Conservation (phyloP, 2,113 vertebrate genomes). For the Stomatorhinus ivindoensis region DNA sequence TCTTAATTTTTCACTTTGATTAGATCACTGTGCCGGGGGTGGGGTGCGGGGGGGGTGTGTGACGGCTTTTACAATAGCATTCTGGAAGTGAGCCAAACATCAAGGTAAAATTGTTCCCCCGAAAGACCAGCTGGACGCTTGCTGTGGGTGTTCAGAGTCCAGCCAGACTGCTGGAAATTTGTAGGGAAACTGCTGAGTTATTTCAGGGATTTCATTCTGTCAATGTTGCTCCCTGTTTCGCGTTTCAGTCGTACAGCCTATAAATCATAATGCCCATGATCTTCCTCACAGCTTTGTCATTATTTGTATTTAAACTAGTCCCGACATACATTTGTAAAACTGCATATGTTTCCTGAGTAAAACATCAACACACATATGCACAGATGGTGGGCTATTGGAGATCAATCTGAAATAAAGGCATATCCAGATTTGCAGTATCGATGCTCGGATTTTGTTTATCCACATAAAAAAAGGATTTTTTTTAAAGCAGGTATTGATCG, state of each 20-base stretch:
- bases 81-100: neutral
- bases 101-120: neutral
- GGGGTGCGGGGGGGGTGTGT: neutral
- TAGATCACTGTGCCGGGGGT: neutral
- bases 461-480: neutral
- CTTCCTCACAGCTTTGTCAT: neutral
- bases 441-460: neutral
- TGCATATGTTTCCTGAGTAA: neutral
- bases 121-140: neutral
- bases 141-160: neutral
- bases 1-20: conserved; percentile 8
- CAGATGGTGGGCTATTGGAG: neutral
- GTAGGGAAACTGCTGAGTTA: neutral
- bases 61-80: neutral
- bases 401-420: neutral
- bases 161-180: neutral
- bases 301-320: neutral
- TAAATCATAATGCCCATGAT: neutral
- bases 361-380: neutral
- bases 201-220: neutral
- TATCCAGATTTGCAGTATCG: neutral
- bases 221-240: neutral
- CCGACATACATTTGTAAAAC: neutral
- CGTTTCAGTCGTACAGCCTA: neutral
- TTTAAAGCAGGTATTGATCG: neutral